These are phyloP conservation scores for Heliconius nattereri DNA, from an alignment of 1,140 invertebrate genomes.

Conservation along the genomic window DNA sequence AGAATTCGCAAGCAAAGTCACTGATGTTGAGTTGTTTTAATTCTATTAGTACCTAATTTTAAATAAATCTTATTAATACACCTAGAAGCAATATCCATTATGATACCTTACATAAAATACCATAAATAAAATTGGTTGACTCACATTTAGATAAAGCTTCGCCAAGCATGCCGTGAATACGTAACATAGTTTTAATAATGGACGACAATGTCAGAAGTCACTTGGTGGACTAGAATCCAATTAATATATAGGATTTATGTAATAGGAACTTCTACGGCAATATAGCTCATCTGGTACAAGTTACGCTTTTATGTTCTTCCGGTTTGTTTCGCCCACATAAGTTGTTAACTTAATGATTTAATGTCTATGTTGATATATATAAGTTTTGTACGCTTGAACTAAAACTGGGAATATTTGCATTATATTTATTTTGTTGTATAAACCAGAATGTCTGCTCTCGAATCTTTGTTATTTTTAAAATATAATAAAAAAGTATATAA, in stretches of 20 bases:
- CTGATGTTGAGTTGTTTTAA: background rate
- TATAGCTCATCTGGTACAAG: background rate
- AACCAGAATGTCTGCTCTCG: background rate
- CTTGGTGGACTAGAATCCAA: slow-evolving; percentile 33
- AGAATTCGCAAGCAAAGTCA: background rate
- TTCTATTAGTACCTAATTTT: background rate
- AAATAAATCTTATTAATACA: background rate
- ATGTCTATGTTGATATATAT: slow-evolving; percentile 15
- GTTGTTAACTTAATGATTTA: background rate
- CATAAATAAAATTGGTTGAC: slow-evolving; percentile 19
- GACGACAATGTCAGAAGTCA: slow-evolving; percentile 35
- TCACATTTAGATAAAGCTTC: slow-evolving; percentile 28
- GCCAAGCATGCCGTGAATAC: slow-evolving; percentile 45
- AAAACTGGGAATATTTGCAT: background rate
- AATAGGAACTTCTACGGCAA: slow-evolving; percentile 24
- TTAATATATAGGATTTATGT: slow-evolving; percentile 25
- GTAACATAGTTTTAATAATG: slow-evolving; percentile 51
- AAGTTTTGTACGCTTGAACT: background rate
- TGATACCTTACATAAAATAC: background rate
- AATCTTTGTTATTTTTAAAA: background rate
- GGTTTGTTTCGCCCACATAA: slow-evolving; percentile 13
- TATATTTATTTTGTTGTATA: background rate
- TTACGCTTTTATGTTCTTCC: slow-evolving; percentile 17
- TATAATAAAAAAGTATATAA: background rate
- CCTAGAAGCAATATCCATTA: background rate